Base-by-base conservation (phyloP, 2,113 vertebrate species). In the Ornithorhynchus anatinus region DNA sequence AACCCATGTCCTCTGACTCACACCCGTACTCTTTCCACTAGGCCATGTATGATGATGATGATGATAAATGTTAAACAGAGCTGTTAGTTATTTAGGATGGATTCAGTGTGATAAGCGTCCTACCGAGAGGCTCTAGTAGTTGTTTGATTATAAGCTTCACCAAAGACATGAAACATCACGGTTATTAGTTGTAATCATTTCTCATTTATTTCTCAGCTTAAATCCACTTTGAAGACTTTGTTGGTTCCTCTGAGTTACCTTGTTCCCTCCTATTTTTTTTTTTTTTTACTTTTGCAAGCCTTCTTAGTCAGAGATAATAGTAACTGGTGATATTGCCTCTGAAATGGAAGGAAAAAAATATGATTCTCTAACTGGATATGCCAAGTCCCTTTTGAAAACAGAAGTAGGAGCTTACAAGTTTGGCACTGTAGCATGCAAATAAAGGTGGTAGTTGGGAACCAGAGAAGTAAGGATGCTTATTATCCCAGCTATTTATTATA, bases 401-500 rank as follows among this genome's bases (percentile, higher is more conserved):
- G 36, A 54, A 16, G 32, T 10, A 15, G 33, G 17, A 27, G 31
- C 15, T 52, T 12, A 38, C 29, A 66, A 7, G 15, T 52, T 50
- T 47, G 33, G 29, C 4, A 16, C 3, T 51, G 29, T 77, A 20
- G 15, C 59, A 12, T 13, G 33, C 57, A 37, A 69, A 79, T 8
- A 67, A 36, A 19, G 39, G 4, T 54, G 8, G 3, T 39, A 27
- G 15, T 62, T 13, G 29, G 71, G 3, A 1, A 48, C n/a, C 20
- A 58, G 12, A 15, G 14, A 33, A 8, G 3, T 23, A 77, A 75
- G 45, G 61, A 59, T 60, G 12, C 69, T 84, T 75, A 52, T 72
- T 86, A 82, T 71, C 36, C 9, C 32, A 32, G 19, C 68, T 66
- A 13, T 44, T 83, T 77, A 57, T 78, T 80, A 58, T 47, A 9